These are phyloP conservation scores for Abrostola tripartita DNA, from an alignment of 2,888 invertebrate genomes.

Conservation along the genomic window DNA sequence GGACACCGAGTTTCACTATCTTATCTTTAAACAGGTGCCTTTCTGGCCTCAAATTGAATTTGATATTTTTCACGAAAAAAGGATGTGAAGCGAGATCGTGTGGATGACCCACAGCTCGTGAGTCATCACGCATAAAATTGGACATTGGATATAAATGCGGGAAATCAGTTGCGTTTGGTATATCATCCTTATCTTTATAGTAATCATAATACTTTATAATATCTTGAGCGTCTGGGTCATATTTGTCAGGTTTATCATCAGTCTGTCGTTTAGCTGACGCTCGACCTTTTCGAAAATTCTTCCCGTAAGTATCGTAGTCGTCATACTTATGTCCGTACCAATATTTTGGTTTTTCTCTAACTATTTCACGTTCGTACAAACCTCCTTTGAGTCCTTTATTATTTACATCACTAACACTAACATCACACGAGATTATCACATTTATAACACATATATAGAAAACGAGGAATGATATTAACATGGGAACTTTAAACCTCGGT, in stretches of 20 bases:
- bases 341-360: slow-evolving; percentile 63
- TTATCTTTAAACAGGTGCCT: slow-evolving; percentile 78
- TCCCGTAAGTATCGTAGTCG: slow-evolving; percentile 57
- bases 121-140: slow-evolving; percentile 67
- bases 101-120: slow-evolving; percentile 75
- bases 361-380: slow-evolving; percentile 56
- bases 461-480: slow-evolving; percentile 75
- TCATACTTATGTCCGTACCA: slow-evolving; percentile 68
- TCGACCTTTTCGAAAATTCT: slow-evolving; percentile 65
- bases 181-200: slow-evolving; percentile 70
- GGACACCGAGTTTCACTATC: slow-evolving; percentile 89
- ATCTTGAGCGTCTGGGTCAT: slow-evolving; percentile 68
- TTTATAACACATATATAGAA: slow-evolving; percentile 81
- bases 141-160: slow-evolving; percentile 58
- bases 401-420: slow-evolving; percentile 80
- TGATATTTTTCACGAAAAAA: slow-evolving; percentile 79
- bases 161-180: slow-evolving; percentile 67
- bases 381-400: slow-evolving; percentile 64
- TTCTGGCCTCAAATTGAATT: slow-evolving; percentile 78
- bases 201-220: slow-evolving; percentile 73
- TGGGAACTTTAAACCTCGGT: slow-evolving; percentile 58
- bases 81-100: slow-evolving; percentile 76
- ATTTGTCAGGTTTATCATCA: slow-evolving; percentile 70
- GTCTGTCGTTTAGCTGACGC: slow-evolving; percentile 67
- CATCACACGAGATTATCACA: slow-evolving; percentile 86